These are phyloP conservation scores for Hippolais icterina DNA, from an alignment of 2,113 vertebrate genomes.

Conservation along the genomic window DNA sequence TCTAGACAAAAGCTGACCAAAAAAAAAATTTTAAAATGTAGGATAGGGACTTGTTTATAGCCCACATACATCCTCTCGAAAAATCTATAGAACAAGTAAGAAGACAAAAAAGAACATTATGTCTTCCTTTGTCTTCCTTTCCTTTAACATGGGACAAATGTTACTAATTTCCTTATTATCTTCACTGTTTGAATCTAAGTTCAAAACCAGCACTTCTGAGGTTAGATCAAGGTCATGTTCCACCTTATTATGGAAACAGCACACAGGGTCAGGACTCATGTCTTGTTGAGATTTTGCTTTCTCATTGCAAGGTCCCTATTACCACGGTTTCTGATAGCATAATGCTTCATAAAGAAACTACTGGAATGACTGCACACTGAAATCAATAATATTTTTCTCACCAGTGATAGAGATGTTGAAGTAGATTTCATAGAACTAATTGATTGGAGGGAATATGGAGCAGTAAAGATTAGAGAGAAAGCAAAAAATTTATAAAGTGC, in stretches of 20 bases:
- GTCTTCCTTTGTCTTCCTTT: neutral
- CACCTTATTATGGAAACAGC: neutral
- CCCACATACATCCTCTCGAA: neutral
- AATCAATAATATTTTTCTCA: constrained; percentile 2
- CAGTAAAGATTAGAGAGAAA: neutral
- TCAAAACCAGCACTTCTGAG: neutral
- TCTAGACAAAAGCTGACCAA: neutral
- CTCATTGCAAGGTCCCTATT: neutral
- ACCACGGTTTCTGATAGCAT: neutral
- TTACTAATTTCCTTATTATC: neutral
- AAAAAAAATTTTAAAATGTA: neutral
- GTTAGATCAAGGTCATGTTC: neutral
- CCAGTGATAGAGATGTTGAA: neutral
- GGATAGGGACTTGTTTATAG: neutral
- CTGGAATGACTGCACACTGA: neutral
- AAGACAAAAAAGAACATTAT: neutral
- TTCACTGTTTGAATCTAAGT: neutral
- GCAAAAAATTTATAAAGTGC: neutral
- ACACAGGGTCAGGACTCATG: neutral
- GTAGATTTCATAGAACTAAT: neutral
- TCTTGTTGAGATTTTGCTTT: neutral
- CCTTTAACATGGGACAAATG: neutral
- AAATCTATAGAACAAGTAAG: neutral
- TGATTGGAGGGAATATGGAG: neutral
- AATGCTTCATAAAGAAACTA: neutral